Percentiles rank a stretch among this genome's conserved stretches.
phyloP scores from a whole-genome alignment of 2,888 invertebrate species.

The Thecocarcelia acutangulata region DNA sequence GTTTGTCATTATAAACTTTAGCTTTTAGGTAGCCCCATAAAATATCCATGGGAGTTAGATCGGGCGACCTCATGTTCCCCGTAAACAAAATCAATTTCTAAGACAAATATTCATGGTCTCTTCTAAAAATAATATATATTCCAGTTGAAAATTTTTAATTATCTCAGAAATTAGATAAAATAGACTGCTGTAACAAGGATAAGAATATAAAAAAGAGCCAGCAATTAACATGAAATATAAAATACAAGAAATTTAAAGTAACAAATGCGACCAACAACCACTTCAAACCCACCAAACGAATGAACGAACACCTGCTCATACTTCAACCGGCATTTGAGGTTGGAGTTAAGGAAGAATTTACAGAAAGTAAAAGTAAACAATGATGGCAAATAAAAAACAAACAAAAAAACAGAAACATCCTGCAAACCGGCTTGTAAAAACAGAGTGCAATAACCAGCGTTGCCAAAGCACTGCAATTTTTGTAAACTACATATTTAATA shows the following conservation, averaged over 20 bases:
- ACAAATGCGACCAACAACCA: not conserved
- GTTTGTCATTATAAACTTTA: too few species aligned
- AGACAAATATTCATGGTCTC: too few species aligned
- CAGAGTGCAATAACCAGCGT: conserved; percentile 4
- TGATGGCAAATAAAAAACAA: not conserved
- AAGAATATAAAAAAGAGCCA: not conserved
- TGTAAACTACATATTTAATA: too few species aligned
- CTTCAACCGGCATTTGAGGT: conserved; percentile 16
- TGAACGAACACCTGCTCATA: conserved; percentile 53
- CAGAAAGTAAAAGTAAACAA: conserved; percentile 59
- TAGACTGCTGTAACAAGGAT: not conserved
- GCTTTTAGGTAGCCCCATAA: too few species aligned
- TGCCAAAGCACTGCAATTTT: not conserved
- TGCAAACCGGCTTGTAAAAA: conserved; percentile 51
- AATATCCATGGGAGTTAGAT: too few species aligned
- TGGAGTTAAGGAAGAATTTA: conserved; percentile 10
- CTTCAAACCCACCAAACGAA: conserved; percentile 3
- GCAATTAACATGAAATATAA: conserved; percentile 12
- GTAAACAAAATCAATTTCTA: too few species aligned
- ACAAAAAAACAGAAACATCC: conserved; percentile 34
- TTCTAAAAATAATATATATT: too few species aligned
- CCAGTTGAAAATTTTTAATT: not conserved
- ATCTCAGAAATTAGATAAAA: not conserved
- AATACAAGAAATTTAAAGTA: conserved; percentile 7
- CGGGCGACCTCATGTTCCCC: too few species aligned